Percentiles rank a stretch among this genome's conserved stretches.
These are phyloP conservation scores for Sebastes itinus DNA, from an alignment of 2,797 vertebrate genomes.

Conservation along the genomic window DNA sequence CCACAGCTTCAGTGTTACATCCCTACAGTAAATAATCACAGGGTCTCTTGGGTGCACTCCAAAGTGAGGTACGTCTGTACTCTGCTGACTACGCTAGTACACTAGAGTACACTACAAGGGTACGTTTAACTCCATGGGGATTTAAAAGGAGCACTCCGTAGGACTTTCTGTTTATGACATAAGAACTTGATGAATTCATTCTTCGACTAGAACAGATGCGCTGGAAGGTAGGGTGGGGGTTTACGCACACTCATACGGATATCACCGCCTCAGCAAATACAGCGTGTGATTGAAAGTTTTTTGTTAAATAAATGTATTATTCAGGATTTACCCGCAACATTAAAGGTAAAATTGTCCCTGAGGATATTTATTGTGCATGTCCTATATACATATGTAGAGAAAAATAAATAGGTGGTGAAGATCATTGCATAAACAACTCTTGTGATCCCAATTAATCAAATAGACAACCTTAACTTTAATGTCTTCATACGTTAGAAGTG, in stretches of 20 bases:
- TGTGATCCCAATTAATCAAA: neutral
- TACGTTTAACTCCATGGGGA: neutral
- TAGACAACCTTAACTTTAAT: neutral
- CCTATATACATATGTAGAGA: neutral
- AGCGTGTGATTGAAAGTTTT: neutral
- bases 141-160: neutral
- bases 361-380: neutral
- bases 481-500: neutral
- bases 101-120: neutral
- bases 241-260: neutral
- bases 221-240: neutral
- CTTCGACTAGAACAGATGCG: neutral
- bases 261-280: neutral
- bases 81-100: neutral
- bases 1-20: neutral
- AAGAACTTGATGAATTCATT: neutral
- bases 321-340: neutral
- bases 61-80: neutral
- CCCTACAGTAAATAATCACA: neutral
- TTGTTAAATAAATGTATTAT: neutral
- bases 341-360: neutral
- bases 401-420: neutral
- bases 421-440: neutral
- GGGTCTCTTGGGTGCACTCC: neutral
- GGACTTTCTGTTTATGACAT: neutral